These are phyloP conservation scores for Chaunax sp. DNA, from an alignment of 2,797 vertebrate genomes.

Conservation along the genomic window DNA sequence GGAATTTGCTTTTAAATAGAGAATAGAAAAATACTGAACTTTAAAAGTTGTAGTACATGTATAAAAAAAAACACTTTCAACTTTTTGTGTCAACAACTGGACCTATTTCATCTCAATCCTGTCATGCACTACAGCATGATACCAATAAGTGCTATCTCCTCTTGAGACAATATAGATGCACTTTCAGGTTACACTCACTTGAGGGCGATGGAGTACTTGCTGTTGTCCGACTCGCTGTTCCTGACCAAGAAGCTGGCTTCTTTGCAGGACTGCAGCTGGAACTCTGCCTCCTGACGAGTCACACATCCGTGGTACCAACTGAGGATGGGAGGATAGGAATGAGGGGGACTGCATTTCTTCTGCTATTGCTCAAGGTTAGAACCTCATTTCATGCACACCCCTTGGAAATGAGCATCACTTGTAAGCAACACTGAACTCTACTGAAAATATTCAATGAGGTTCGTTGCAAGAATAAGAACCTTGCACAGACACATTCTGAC, in stretches of 20 bases:
- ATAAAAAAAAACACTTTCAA: too few species aligned
- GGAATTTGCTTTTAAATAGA: too few species aligned
- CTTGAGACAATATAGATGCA: too few species aligned
- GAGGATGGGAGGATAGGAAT: conserved; percentile 18
- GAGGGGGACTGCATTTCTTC: conserved; percentile 19
- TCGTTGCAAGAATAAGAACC: too few species aligned
- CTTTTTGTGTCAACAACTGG: too few species aligned
- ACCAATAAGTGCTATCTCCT: too few species aligned
- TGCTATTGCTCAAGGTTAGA: conserved; percentile 35
- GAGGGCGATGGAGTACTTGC: conserved; percentile 97
- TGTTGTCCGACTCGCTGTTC: conserved; percentile 92
- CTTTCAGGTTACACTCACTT: conserved; percentile 87
- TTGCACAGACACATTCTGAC: too few species aligned
- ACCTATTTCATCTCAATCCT: too few species aligned
- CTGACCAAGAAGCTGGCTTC: conserved; percentile 96
- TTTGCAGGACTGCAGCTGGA: conserved; percentile 88
- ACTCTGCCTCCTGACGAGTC: conserved; percentile 92
- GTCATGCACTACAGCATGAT: too few species aligned
- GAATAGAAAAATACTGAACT: too few species aligned
- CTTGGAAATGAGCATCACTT: conserved; percentile 16
- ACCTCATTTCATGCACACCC: conserved; percentile 11
- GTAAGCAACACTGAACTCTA: conserved; percentile 23
- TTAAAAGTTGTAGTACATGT: too few species aligned
- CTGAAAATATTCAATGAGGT: too few species aligned
- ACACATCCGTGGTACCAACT: conserved; percentile 91